A percentile compares a stretch with the other conserved stretches of the same genome.
phyloP scores from a whole-genome alignment of 2,113 vertebrate genomes.

The Cepphus grylle region DNA sequence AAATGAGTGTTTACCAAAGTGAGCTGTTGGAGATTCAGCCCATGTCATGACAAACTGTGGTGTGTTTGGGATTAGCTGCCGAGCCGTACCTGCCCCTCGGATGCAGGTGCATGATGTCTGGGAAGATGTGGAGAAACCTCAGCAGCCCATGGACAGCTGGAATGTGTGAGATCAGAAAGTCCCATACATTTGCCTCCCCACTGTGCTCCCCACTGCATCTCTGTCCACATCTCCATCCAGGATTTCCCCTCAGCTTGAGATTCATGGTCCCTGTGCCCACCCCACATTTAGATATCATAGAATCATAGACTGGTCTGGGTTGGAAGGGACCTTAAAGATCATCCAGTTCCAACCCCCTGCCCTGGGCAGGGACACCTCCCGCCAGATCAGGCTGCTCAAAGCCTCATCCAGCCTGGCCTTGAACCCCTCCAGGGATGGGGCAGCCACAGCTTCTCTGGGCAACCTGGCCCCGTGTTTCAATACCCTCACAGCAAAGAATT shows the following conservation, averaged over 20 bases:
- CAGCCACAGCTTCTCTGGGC: neutral
- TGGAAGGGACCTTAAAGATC: neutral
- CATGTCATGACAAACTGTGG: rapidly evolving
- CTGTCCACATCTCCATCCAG: neutral
- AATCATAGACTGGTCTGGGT: neutral
- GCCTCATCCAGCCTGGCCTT: neutral
- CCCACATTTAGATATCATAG: neutral
- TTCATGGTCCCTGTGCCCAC: neutral
- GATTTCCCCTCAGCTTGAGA: neutral
- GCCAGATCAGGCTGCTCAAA: neutral
- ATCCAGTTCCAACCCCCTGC: neutral
- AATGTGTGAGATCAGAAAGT: neutral
- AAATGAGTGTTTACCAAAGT: rapidly evolving
- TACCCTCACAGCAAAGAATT: neutral
- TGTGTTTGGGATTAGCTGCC: rapidly evolving
- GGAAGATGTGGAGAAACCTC: neutral
- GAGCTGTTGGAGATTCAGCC: neutral
- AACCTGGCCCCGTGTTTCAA: neutral
- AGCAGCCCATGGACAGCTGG: rapidly evolving
- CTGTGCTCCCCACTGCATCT: rapidly evolving
- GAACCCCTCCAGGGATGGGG: neutral
- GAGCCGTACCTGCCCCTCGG: neutral
- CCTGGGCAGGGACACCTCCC: neutral
- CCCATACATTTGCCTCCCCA: rapidly evolving
- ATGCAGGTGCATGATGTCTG: rapidly evolving